Evolutionary conservation across 1,140 invertebrate species (phyloP), one percentile per base, ranked within the genome.

Genomic region (Contarinia nasturtii): DNA sequence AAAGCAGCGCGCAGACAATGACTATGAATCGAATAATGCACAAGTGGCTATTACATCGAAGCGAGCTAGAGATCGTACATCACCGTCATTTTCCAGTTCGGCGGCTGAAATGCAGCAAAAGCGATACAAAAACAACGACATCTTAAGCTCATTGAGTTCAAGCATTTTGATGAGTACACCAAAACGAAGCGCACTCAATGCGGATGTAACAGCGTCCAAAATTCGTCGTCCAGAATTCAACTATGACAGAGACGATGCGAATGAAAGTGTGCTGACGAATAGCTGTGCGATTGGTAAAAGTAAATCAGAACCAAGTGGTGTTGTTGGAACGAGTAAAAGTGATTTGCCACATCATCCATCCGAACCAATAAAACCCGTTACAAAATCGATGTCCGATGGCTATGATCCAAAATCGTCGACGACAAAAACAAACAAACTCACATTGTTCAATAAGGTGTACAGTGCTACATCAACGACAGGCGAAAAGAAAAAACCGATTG

Each of bases 111-210:
- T 19, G 15, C 54, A 58, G 7, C 54, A 57, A 1, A 51, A 56
- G n/a, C 60, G 57, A 44, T 59, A 48, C 44, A 59, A 57, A 21
- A 63, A 53, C 46, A 63, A 63, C 46, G 61, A 63, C 40, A 61
- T 63, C 18, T 51, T 52, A 12, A 61, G 60, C 37, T 63, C 61
- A 2, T 41, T 63, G 1, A 63, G 61, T 45, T 63, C 61, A 15
- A 63, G 61, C 33, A 46, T 50, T 2, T 11, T 15, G 14, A 42
- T 55, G 15, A 53, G 53, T 11, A 51, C 37, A 33, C 54, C 54
- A 45, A 63, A 63, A 48, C 48, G 57, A 0, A 61, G 27, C 27
- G 4, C 59, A 46, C 34, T 59, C 2, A 47, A 54, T 10, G 57
- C 56, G 7, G 27, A 38, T 38, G 17, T 14, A n/a, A 38, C 14